These are phyloP conservation scores for Otus sunia DNA, from an alignment of 2,113 vertebrate species.

Conservation along the genomic window DNA sequence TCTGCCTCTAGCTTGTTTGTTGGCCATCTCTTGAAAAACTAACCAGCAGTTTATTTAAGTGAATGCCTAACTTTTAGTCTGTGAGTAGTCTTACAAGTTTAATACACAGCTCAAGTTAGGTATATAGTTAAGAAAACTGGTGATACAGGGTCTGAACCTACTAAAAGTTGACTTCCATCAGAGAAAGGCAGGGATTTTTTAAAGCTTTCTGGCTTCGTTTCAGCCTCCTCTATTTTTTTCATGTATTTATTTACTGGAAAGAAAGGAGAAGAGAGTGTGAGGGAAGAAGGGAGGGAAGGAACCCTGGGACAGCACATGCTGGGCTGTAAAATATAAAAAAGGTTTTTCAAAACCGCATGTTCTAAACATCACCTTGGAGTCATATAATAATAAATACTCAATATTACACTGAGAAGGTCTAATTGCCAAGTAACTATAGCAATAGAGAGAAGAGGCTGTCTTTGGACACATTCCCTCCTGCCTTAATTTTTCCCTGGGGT, in stretches of 20 bases:
- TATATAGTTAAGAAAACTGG: neutral
- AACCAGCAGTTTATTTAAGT: neutral
- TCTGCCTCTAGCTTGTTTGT: neutral
- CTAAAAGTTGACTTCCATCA: neutral
- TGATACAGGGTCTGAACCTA: neutral
- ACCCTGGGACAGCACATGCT: neutral
- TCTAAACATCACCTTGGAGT: conserved; percentile 50
- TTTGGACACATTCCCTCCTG: conserved; percentile 23
- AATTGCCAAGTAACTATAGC: conserved; percentile 44
- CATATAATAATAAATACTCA: conserved; percentile 42
- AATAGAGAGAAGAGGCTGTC: conserved; percentile 27
- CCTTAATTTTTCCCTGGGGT: conserved; percentile 55
- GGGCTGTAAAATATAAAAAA: neutral
- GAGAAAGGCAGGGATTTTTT: conserved; percentile 14
- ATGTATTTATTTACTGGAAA: conserved; percentile 30
- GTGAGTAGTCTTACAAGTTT: neutral
- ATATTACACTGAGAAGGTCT: neutral
- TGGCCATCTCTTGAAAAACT: neutral
- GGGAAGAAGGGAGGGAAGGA: neutral
- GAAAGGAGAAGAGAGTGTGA: neutral
- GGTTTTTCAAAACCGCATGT: neutral
- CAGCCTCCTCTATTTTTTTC: conserved; percentile 15
- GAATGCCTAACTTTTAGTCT: neutral
- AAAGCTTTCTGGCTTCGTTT: conserved; percentile 31
- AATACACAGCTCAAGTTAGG: neutral